phyloP scores from a whole-genome alignment of 2,113 vertebrate genomes.

The Phyllostomus hastatus region DNA sequence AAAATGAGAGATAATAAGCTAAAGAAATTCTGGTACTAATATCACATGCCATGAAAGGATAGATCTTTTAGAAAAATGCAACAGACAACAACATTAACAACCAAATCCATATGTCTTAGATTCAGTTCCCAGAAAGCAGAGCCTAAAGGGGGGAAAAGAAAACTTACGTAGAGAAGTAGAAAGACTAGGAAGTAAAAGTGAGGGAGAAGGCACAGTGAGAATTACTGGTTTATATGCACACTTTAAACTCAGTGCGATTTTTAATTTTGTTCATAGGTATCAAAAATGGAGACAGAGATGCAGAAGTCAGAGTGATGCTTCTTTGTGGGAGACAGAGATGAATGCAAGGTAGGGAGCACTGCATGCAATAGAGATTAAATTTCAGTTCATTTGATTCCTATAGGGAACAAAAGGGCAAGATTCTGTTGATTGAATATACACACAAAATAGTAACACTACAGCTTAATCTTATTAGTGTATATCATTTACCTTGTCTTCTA shows the following conservation, averaged over 20 bases:
- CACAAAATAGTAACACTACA: neutral
- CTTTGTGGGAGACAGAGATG: neutral
- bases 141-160: neutral
- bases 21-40: neutral
- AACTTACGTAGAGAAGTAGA: neutral
- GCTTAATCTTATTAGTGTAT: neutral
- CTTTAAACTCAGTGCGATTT: neutral
- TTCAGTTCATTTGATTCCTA: neutral
- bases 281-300: neutral
- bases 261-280: neutral
- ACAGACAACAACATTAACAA: neutral
- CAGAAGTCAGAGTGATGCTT: neutral
- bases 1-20: neutral
- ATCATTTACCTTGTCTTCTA: neutral
- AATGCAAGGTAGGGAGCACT: neutral
- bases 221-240: neutral
- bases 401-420: fast-evolving
- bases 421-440: neutral
- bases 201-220: neutral
- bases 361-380: neutral
- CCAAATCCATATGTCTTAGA: neutral
- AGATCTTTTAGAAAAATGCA: neutral
- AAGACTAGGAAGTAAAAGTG: neutral
- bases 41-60: neutral
- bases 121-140: neutral